These are phyloP conservation scores for Papilio polyxenes DNA, from an alignment of 1,140 invertebrate genomes.

Conservation along the genomic window DNA sequence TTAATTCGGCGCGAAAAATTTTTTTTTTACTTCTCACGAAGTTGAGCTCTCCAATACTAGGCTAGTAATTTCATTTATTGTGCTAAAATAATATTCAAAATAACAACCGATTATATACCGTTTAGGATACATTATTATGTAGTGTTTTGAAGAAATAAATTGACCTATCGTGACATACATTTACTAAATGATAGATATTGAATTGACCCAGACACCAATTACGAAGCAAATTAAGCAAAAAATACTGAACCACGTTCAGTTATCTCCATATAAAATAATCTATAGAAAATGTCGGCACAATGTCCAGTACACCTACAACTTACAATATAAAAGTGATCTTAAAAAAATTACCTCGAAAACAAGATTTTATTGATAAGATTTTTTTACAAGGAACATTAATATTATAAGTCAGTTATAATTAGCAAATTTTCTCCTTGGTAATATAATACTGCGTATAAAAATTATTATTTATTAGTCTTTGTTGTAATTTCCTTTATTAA, in stretches of 20 bases:
- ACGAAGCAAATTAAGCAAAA: conserved; percentile 17
- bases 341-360: not conserved
- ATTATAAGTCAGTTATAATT: not conserved
- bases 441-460: not conserved
- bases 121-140: conserved; percentile 26
- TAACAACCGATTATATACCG: conserved; percentile 29
- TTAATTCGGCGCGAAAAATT: not conserved
- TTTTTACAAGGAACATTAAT: not conserved
- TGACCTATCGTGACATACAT: conserved; percentile 34
- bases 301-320: not conserved
- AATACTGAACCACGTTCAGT: conserved; percentile 6
- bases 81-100: conserved; percentile 12
- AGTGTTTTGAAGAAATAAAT: conserved; percentile 34
- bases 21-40: not conserved
- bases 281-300: not conserved
- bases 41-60: not conserved
- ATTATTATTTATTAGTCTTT: not conserved
- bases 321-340: not conserved
- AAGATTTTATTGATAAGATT: not conserved
- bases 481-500: not conserved
- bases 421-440: not conserved
- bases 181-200: conserved; percentile 34
- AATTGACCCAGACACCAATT: conserved; percentile 35
- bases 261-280: not conserved
- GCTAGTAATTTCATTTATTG: not conserved